These are phyloP conservation scores for Acanthopagrus latus DNA, from an alignment of 2,797 vertebrate genomes.

Conservation along the genomic window DNA sequence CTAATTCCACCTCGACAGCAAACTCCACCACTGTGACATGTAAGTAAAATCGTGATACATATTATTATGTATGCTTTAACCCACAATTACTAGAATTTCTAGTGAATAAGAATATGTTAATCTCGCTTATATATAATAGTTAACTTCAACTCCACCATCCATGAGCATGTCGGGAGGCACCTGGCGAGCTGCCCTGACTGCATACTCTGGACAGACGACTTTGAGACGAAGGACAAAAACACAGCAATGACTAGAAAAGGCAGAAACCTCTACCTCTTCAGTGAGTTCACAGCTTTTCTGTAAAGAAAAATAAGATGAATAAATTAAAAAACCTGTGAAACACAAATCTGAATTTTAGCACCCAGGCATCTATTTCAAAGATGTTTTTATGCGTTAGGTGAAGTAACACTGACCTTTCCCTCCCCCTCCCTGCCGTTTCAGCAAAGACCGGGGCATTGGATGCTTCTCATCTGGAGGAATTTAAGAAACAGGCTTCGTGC, in stretches of 20 bases:
- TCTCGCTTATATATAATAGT: constrained; percentile 33
- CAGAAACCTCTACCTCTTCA: constrained; percentile 53
- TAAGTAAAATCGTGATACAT: constrained; percentile 24
- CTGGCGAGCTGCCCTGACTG: constrained; percentile 63
- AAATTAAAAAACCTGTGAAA: neutral
- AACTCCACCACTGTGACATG: constrained; percentile 34
- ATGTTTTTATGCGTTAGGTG: neutral
- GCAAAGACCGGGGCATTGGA: constrained; percentile 54
- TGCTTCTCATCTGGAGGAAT: constrained; percentile 36
- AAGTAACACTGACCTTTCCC: neutral
- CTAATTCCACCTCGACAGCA: neutral
- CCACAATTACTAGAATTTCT: neutral
- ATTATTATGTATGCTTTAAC: neutral
- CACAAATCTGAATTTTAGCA: neutral
- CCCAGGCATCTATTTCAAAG: neutral
- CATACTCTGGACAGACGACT: constrained; percentile 46
- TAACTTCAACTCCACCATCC: constrained; percentile 9
- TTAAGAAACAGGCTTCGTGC: constrained; percentile 64
- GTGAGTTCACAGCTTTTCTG: constrained; percentile 49
- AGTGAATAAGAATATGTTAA: neutral
- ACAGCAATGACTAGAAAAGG: neutral
- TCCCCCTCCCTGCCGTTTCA: constrained; percentile 10
- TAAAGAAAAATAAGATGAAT: no score
- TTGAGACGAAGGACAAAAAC: fast-evolving
- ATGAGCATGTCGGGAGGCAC: constrained; percentile 14